Conservation (phyloP, 2,888 invertebrate genomes). For the Diaperis boleti region DNA sequence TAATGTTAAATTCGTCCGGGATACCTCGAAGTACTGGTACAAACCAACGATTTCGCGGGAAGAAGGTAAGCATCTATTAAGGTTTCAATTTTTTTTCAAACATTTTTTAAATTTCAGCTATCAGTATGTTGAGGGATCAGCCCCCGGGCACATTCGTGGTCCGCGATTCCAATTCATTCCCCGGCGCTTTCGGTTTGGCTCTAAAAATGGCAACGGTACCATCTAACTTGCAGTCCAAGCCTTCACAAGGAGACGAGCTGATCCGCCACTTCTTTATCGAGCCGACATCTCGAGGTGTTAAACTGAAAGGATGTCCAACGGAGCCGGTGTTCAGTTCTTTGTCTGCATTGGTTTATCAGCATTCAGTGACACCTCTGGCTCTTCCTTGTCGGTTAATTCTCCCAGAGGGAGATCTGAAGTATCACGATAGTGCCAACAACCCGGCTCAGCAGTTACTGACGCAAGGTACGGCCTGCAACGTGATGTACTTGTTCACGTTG, state of each 20-base stretch:
- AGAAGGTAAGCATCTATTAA: conserved; percentile 78
- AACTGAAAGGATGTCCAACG: conserved; percentile 93
- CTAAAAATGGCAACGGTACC: conserved; percentile 91
- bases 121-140: conserved; percentile 87
- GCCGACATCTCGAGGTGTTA: conserved; percentile 94
- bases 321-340: conserved; percentile 98
- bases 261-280: conserved; percentile 98
- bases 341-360: conserved; percentile 97
- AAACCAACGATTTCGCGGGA: conserved; percentile 96
- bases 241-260: conserved; percentile 78
- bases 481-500: conserved; percentile 88
- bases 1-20: conserved; percentile 92
- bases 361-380: conserved; percentile 92
- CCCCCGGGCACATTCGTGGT: conserved; percentile 96
- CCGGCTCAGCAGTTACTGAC: conserved; percentile 70
- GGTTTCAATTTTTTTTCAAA: no score
- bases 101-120: conserved; percentile 73
- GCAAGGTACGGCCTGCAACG: conserved; percentile 90
- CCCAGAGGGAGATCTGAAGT: conserved; percentile 76
- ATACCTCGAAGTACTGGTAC: conserved; percentile 98
- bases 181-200: conserved; percentile 96
- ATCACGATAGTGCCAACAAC: conserved; percentile 47
- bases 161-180: conserved; percentile 96
- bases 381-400: conserved; percentile 90
- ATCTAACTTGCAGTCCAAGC: conserved; percentile 73